These are phyloP conservation scores for Eclectus roratus DNA, from an alignment of 2,113 vertebrate species.

Conservation along the genomic window DNA sequence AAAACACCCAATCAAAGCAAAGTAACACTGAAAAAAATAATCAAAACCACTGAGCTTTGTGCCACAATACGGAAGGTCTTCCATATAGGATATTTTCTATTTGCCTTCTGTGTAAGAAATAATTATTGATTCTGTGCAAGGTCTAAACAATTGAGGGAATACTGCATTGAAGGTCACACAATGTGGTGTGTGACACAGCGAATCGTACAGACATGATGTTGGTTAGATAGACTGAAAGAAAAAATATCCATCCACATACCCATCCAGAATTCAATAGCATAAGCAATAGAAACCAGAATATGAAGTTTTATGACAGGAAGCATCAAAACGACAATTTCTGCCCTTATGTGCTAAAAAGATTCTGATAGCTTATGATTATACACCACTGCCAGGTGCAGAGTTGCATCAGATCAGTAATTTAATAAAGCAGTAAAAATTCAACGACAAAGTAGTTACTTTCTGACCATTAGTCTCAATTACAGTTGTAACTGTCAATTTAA, in stretches of 20 bases:
- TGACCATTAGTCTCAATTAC: conserved; percentile 58
- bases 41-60: background rate
- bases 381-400: background rate
- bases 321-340: background rate
- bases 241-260: background rate
- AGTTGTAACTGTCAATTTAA: conserved; percentile 61
- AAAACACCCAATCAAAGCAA: background rate
- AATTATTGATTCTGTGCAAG: background rate
- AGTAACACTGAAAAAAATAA: background rate
- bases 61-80: background rate
- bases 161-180: background rate
- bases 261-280: background rate
- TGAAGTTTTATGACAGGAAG: background rate
- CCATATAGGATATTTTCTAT: background rate
- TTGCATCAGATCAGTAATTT: conserved; percentile 48
- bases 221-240: background rate
- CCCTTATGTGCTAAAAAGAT: background rate
- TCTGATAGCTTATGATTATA: background rate
- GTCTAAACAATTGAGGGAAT: background rate
- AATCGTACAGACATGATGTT: background rate
- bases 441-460: conserved; percentile 24
- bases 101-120: background rate
- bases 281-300: background rate
- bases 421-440: conserved; percentile 61
- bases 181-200: background rate